Percentiles rank a stretch among this genome's conserved stretches.
phyloP scores from a whole-genome alignment of 2,888 invertebrate genomes.

The Acleris emargana region DNA sequence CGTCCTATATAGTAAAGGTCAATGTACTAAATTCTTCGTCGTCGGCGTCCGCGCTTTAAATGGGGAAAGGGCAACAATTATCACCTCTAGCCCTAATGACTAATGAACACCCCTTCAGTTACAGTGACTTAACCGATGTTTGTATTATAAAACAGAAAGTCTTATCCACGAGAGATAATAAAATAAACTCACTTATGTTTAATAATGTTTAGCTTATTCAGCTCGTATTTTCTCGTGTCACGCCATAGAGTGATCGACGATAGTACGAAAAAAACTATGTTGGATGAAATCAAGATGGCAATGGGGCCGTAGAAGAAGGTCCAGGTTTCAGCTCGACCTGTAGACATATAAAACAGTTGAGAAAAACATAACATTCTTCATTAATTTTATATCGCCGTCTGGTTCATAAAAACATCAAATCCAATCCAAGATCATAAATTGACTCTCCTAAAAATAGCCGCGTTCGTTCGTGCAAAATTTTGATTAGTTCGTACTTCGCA shows the following conservation, averaged over 20 bases:
- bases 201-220: conserved; percentile 78
- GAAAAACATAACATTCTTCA: not conserved
- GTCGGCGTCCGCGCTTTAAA: too few relatives aligned
- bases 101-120: too few relatives aligned
- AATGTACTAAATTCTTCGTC: too few relatives aligned
- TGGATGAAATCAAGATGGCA: conserved; percentile 80
- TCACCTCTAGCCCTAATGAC: too few relatives aligned
- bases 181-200: conserved; percentile 79
- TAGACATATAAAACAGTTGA: conserved; percentile 22
- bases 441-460: conserved; percentile 20
- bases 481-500: conserved; percentile 2
- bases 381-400: not conserved
- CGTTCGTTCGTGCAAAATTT: conserved; percentile 7
- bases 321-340: conserved; percentile 84
- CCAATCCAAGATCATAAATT: not conserved
- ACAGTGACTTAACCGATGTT: too few relatives aligned
- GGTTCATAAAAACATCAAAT: too few relatives aligned
- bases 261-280: conserved; percentile 83
- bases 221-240: conserved; percentile 77
- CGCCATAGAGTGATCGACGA: conserved; percentile 84
- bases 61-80: too few relatives aligned
- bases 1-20: too few relatives aligned
- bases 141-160: too few relatives aligned
- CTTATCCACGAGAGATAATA: too few relatives aligned
- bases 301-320: conserved; percentile 88